Conservation (phyloP, 2,113 vertebrate genomes). For the Propithecus coquereli region DNA sequence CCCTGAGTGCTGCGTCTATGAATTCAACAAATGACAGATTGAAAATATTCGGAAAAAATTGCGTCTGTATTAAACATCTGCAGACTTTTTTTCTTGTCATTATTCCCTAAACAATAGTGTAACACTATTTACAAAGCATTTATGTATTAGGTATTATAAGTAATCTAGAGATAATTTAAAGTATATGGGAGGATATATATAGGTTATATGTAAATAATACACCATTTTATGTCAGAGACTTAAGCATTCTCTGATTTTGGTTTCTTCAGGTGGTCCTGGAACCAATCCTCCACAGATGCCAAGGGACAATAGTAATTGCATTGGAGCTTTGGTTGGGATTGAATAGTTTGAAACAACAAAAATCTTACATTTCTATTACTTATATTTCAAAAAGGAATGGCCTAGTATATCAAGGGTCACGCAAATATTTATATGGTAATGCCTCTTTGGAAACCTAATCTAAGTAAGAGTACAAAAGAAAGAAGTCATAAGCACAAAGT, state of each 20-base stretch:
- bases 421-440: background rate
- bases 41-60: background rate
- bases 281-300: background rate
- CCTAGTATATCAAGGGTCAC: background rate
- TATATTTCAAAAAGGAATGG: background rate
- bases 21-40: background rate
- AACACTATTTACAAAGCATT: background rate
- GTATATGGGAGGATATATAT: background rate
- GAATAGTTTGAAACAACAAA: slow-evolving; percentile 1
- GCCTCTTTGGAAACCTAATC: background rate
- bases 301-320: background rate
- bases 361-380: background rate
- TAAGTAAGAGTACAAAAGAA: background rate
- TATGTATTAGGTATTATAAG: background rate
- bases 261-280: background rate
- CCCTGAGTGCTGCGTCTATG: background rate
- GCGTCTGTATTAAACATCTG: background rate
- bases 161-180: background rate
- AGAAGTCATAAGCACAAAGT: background rate
- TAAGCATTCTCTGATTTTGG: background rate
- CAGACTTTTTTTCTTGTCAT: background rate
- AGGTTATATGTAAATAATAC: background rate
- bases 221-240: background rate
- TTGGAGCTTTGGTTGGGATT: background rate
- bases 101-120: background rate